Base-by-base conservation (phyloP, 2,888 invertebrate genomes). In the Agrotis clavis region DNA sequence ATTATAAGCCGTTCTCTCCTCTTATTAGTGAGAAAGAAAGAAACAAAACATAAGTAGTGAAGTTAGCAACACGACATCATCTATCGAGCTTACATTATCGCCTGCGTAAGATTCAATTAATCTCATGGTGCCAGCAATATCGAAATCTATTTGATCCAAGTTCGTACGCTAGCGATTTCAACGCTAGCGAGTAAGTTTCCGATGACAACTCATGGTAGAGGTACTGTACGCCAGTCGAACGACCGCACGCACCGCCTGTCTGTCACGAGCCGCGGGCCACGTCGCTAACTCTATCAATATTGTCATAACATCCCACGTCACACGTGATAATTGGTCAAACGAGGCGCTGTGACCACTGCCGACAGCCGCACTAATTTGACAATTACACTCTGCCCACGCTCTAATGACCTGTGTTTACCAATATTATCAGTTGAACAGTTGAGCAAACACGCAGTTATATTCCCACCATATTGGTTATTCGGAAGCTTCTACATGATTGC, bases 251-350 rank as follows among this genome's bases (percentile, higher is more conserved):
- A 35, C 6, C 30, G 48, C 51, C 45, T 35, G 48, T 9, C 53
- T 21, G 60, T 5, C 45, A 53, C 30, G 30, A 30, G 11, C 5
- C 56, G 18, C 56, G 61, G 47, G 50, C 56, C 71, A 47, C 71
- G 68, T 57, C 71, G 48, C 35, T 11, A 19, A 21, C 16, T 63
- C 30, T 21, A 63, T 75, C 64, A 71, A 75, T 78, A 71, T 69
- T 73, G 71, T 71, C 67, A 35, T 51, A 72, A 60, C 64, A 60
- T 19, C 53, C 35, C 53, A 69, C 62, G 65, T 63, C 61, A 62
- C 59, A 56, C 57, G 75, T 57, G 71, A 18, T 74, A 54, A 77
- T 63, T 71, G 41, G 65, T 41, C 53, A 18, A 57, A 19, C 41
- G 48, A 51, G 9, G 35, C 45, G 60, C 14, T 30, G 47, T 25